Conservation (phyloP, 2,797 vertebrate species). For the Adelosebastes latens region DNA sequence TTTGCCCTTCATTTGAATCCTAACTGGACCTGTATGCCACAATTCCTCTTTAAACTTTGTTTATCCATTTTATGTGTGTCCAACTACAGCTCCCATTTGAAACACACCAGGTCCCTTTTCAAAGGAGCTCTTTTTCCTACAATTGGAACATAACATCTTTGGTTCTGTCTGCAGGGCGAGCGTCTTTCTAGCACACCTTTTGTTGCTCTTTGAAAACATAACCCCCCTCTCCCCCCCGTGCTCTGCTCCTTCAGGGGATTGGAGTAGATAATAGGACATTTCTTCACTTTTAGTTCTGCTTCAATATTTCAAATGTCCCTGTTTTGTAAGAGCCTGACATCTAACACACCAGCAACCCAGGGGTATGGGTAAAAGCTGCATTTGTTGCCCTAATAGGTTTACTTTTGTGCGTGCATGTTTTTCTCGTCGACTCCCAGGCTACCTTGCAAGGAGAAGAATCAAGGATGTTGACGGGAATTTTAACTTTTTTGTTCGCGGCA, state of each 20-base stretch:
- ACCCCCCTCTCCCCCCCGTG: slow-evolving; percentile 31
- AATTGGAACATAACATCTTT: slow-evolving; percentile 46
- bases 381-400: slow-evolving; percentile 82
- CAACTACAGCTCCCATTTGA: slow-evolving; percentile 42
- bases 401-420: slow-evolving; percentile 73
- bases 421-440: slow-evolving; percentile 57
- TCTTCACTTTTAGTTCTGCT: slow-evolving; percentile 67
- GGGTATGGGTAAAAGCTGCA: slow-evolving; percentile 70
- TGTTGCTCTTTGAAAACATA: slow-evolving; percentile 75
- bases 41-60: slow-evolving; percentile 26
- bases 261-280: slow-evolving; percentile 73
- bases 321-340: slow-evolving; percentile 78
- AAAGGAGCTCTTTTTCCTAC: slow-evolving; percentile 37
- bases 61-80: slow-evolving; percentile 28
- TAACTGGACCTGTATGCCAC: neutral
- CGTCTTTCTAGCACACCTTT: slow-evolving; percentile 74
- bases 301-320: slow-evolving; percentile 76
- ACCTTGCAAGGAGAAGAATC: slow-evolving; percentile 54
- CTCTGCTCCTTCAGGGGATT: slow-evolving; percentile 65
- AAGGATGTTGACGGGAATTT: slow-evolving; percentile 57
- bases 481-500: slow-evolving; percentile 39
- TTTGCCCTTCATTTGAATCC: slow-evolving; percentile 7
- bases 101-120: slow-evolving; percentile 45
- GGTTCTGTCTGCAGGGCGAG: slow-evolving; percentile 62
- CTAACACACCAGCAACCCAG: slow-evolving; percentile 62